phyloP scores from a whole-genome alignment of 1,140 invertebrate genomes.

The Polyergus mexicanus region DNA sequence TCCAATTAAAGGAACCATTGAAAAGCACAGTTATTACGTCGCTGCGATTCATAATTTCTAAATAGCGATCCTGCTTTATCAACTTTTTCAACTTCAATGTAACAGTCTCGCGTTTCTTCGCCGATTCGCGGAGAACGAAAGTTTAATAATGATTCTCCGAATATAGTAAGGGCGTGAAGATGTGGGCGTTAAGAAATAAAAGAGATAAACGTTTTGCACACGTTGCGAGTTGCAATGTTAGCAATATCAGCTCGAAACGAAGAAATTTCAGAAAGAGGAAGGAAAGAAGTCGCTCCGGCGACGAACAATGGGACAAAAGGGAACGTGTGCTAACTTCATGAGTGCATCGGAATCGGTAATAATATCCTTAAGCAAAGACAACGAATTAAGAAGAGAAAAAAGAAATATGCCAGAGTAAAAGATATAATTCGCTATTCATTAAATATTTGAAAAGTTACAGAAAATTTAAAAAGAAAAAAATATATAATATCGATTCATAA shows the following conservation, averaged over 20 bases:
- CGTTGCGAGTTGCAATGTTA: constrained; percentile 3
- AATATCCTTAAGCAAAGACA: background rate
- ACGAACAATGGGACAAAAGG: constrained; percentile 31
- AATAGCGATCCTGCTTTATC: constrained; percentile 22
- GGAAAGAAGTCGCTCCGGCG: background rate
- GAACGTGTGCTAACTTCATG: constrained; percentile 9
- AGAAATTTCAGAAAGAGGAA: constrained; percentile 25
- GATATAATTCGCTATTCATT: background rate
- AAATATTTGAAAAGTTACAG: background rate
- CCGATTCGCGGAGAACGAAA: background rate
- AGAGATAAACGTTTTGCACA: background rate
- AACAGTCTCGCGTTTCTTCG: constrained; percentile 11
- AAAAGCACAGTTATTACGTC: constrained; percentile 1
- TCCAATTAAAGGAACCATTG: background rate
- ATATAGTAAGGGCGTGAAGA: constrained; percentile 5
- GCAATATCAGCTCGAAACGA: constrained; percentile 8
- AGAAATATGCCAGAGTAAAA: background rate
- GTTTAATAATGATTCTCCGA: constrained; percentile 38
- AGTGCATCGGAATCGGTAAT: constrained; percentile 28
- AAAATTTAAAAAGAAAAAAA: background rate
- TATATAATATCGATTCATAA: background rate
- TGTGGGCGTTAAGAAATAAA: background rate
- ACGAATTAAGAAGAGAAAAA: background rate
- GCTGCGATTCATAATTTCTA: background rate
- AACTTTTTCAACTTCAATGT: constrained; percentile 8